Evolutionary conservation across 2,888 invertebrate species (phyloP).

Genomic region (Melieria omissa): DNA sequence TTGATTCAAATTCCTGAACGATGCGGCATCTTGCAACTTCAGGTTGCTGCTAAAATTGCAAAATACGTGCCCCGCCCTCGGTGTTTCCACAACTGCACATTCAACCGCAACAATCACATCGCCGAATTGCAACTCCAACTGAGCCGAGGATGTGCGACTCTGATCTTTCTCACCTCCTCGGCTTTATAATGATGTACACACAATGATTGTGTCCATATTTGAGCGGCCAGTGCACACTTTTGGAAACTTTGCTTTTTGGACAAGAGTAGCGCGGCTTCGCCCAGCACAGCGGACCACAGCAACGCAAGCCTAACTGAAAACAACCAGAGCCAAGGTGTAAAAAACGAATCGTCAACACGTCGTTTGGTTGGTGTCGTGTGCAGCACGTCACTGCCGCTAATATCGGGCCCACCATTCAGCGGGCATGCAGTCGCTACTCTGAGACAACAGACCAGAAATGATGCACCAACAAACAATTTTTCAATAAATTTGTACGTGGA

Average conservation of each 20-base stretch:
- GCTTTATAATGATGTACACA: conserved; percentile 51
- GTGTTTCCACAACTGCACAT: conserved; percentile 36
- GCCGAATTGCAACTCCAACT: conserved; percentile 52
- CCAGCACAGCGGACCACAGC: too few species aligned
- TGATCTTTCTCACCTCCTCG: conserved; percentile 61
- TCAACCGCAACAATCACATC: background rate
- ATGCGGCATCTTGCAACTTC: conserved; percentile 45
- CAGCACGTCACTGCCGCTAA: too few species aligned
- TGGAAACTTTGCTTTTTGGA: conserved; percentile 24
- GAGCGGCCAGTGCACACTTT: conserved; percentile 40
- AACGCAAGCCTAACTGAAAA: too few species aligned
- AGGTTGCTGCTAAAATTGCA: conserved; percentile 60
- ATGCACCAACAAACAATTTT: conserved; percentile 2
- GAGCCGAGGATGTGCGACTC: conserved; percentile 49
- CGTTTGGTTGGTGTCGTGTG: too few species aligned
- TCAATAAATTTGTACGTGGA: conserved; percentile 1
- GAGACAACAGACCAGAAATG: too few species aligned
- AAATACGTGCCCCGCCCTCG: conserved; percentile 64
- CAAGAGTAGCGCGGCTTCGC: too few species aligned
- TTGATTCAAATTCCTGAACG: conserved; percentile 46
- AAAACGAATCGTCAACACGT: too few species aligned
- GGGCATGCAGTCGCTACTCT: too few species aligned
- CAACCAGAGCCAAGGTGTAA: too few species aligned
- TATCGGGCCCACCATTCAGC: too few species aligned
- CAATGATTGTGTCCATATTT: conserved; percentile 21